These are phyloP conservation scores for Hypomecis atomaria DNA, from an alignment of 2,888 invertebrate genomes.

Conservation along the genomic window DNA sequence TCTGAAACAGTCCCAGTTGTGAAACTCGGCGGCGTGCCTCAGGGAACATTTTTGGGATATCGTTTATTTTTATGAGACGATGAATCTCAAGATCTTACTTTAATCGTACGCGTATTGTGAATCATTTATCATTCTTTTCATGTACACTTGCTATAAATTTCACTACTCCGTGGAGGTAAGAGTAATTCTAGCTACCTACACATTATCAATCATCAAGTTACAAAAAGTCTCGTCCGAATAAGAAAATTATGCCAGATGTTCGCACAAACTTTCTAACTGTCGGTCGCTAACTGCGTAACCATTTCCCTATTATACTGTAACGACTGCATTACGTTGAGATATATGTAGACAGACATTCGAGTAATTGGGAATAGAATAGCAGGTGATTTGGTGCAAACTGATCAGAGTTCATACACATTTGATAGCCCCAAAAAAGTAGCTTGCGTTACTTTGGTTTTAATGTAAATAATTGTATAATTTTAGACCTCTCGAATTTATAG, in stretches of 20 bases:
- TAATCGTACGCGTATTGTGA: background rate
- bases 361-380: conserved; percentile 48
- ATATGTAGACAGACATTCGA: conserved; percentile 53
- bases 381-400: conserved; percentile 35
- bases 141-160: conserved; percentile 1
- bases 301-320: conserved; percentile 72
- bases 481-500: too few species aligned
- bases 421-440: too few species aligned
- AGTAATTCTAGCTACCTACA: conserved; percentile 10
- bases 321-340: conserved; percentile 60
- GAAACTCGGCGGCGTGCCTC: conserved; percentile 34
- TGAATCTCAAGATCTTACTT: conserved; percentile 7
- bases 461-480: too few species aligned
- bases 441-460: too few species aligned
- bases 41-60: conserved; percentile 31
- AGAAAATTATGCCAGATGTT: conserved; percentile 71
- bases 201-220: conserved; percentile 44
- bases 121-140: background rate
- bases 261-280: conserved; percentile 71
- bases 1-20: conserved; percentile 39
- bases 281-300: conserved; percentile 69
- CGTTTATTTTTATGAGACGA: conserved; percentile 17
- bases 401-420: too few species aligned
- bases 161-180: background rate
- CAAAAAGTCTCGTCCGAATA: conserved; percentile 58